Evolutionary conservation across 2,113 vertebrate species (phyloP), one percentile per base, ranked within the genome.

Genomic region (Clarias macrocephalus): DNA sequence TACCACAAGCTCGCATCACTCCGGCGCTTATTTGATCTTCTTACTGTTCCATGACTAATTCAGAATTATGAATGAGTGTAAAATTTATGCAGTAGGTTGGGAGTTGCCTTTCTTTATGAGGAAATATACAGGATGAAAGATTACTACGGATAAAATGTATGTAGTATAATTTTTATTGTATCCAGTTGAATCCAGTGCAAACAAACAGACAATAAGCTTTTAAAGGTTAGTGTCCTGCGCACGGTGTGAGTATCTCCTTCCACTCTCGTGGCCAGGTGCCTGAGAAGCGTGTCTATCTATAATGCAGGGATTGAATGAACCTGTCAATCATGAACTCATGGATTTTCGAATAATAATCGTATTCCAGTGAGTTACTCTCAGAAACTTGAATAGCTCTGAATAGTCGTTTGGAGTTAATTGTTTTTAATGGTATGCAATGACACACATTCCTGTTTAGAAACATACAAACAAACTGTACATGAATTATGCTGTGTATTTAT

Each of bases 81-180:
- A 18, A 5, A 10, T 79, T 79, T 19, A 28, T 28, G 30, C 52
- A 79, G 12, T 33, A 33, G 10, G 54, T 21, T 33, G 18, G 54
- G n/a, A 5, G 56, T 80, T 80, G 59, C 21, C 54, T 33, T 80
- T 80, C 54, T 80, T 80, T 21, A 80, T 80, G 28, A 59, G 56
- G 52, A 57, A 57, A 57, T 1, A 30, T 79, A 1, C 11, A 16
- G 75, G 75, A 6, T n/a, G 75, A 77, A 77, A 77, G 37, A 77
- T 54, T n/a, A 15, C 23, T n/a, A 8, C n/a, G 23, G 15, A 54
- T 54, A 52, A 54, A 76, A 54, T 76, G 42, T n/a, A 52, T 54
- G 6, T 28, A 65, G 9, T 30, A 30, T 1, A 68, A 68, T 68
- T 48, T 48, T 48, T 48, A 48, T 48, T 68, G 30, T 68, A 68